Conservation (phyloP, 30 jellyfish, hydroid and myxozoan species). For the Hydractinia symbiolongicarpus region DNA sequence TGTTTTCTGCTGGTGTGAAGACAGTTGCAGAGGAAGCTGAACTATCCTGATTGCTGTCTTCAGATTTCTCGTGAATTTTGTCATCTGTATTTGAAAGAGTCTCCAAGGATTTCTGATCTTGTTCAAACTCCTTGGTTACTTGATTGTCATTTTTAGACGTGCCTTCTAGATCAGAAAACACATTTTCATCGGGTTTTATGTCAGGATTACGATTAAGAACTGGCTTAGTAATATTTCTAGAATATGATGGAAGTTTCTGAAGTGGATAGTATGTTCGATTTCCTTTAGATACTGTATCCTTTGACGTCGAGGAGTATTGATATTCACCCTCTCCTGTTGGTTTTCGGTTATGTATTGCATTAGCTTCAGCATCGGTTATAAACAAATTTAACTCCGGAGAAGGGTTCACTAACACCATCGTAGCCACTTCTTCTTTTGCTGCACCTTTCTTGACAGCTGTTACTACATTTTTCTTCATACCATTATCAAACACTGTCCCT, state of each 20-base stretch:
- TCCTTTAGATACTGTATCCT: no score
- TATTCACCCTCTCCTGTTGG: constrained; percentile 7
- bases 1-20: not conserved
- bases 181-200: not conserved
- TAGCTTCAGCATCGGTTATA: constrained; percentile 22
- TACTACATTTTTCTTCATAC: constrained; percentile 11
- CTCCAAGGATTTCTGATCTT: not conserved
- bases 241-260: no score
- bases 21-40: not conserved
- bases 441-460: constrained; percentile 30
- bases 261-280: no score
- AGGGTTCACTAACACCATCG: constrained; percentile 39
- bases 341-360: constrained; percentile 24
- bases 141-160: not conserved
- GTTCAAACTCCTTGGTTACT: constrained; percentile 18
- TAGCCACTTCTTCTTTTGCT: constrained; percentile 33
- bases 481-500: not conserved
- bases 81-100: constrained; percentile 8
- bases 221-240: no score
- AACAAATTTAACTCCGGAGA: constrained; percentile 28
- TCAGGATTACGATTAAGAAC: constrained; percentile 7
- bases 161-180: constrained; percentile 1
- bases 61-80: not conserved
- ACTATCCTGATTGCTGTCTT: not conserved
- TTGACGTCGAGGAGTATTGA: no score